These are phyloP conservation scores for Carlito syrichta DNA, from an alignment of 2,113 vertebrate species.

Conservation along the genomic window DNA sequence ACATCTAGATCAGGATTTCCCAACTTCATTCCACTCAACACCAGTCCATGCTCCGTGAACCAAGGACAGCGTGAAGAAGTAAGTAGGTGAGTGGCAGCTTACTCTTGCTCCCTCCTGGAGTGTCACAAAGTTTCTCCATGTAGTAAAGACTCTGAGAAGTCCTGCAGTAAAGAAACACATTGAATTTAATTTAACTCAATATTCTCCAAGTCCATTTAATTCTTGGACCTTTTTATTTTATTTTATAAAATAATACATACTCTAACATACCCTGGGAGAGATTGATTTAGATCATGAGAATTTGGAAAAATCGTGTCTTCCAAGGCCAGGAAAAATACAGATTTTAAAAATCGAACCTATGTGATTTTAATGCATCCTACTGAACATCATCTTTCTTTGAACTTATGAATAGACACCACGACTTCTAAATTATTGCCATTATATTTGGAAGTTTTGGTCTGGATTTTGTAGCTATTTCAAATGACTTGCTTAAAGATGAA, in stretches of 20 bases:
- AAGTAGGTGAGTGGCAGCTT: rapidly evolving
- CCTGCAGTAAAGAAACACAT: neutral
- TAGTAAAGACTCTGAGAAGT: neutral
- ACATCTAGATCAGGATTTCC: neutral
- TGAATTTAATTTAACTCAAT: neutral
- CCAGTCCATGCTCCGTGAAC: neutral
- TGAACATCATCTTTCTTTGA: neutral
- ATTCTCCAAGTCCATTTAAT: neutral
- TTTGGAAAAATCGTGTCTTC: neutral
- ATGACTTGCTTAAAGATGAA: neutral
- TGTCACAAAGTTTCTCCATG: no score
- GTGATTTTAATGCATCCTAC: neutral
- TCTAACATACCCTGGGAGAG: neutral
- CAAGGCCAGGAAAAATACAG: neutral
- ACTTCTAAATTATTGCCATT: neutral
- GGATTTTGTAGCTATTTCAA: neutral
- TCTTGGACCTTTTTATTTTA: neutral
- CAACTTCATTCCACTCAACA: no score
- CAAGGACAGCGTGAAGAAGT: rapidly evolving
- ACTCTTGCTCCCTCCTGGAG: rapidly evolving
- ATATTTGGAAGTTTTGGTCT: neutral
- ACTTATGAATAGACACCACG: neutral
- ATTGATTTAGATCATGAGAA: neutral
- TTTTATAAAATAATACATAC: neutral
- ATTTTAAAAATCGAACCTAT: neutral